These are phyloP conservation scores for Grapholita molesta DNA, from an alignment of 1,140 invertebrate species.

Conservation along the genomic window DNA sequence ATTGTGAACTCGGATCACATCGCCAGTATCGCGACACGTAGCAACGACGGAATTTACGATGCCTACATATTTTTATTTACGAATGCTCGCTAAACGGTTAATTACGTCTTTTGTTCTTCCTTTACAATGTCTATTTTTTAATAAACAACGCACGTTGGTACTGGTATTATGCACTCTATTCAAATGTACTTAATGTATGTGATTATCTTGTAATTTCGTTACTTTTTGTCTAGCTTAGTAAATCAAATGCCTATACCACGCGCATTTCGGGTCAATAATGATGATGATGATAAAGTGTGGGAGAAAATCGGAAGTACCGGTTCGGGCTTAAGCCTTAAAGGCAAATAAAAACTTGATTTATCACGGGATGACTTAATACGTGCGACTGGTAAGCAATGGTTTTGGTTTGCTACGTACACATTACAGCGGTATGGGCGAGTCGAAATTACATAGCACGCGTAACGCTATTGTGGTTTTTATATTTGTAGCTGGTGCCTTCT, in stretches of 20 bases:
- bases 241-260: background rate
- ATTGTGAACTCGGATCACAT: background rate
- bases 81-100: background rate
- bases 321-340: background rate
- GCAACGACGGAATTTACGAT: background rate
- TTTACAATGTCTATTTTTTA: background rate
- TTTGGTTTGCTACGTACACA: background rate
- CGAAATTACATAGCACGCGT: background rate
- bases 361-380: constrained; percentile 8
- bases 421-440: background rate
- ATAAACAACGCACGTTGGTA: background rate
- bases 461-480: background rate
- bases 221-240: background rate
- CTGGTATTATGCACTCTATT: background rate
- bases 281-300: constrained; percentile 15
- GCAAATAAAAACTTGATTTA: constrained; percentile 14
- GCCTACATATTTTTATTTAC: background rate
- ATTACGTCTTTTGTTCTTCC: background rate
- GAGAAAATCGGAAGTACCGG: constrained; percentile 14
- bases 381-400: background rate
- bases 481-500: background rate
- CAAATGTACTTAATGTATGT: background rate
- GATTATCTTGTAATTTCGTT: background rate
- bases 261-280: background rate
- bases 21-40: background rate